A percentile compares a stretch with the other conserved stretches of the same genome.
These are phyloP conservation scores for Malurus elegans DNA, from an alignment of 2,113 vertebrate genomes.

Conservation along the genomic window DNA sequence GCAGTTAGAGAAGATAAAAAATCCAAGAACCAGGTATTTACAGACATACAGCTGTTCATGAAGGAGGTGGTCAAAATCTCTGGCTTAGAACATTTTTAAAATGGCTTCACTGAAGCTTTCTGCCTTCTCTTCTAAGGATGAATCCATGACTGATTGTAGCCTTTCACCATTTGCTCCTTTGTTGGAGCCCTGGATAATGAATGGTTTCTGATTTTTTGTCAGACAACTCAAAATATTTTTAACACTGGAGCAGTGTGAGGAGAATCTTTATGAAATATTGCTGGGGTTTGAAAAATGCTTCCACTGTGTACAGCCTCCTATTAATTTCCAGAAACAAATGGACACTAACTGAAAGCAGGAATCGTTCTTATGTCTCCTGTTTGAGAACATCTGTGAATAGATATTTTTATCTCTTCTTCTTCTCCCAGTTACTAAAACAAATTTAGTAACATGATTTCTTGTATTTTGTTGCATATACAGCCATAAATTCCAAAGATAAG, in stretches of 20 bases:
- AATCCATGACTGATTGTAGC: not conserved
- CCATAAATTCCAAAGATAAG: not conserved
- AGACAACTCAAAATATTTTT: not conserved
- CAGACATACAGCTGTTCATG: fast-evolving
- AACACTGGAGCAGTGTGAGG: not conserved
- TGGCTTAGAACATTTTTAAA: not conserved
- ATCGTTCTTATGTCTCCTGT: not conserved
- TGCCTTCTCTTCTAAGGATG: not conserved
- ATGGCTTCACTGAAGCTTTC: not conserved
- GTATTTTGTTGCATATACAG: not conserved
- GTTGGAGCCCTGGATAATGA: not conserved
- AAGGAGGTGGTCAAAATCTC: not conserved
- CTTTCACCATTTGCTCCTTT: not conserved
- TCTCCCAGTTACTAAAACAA: not conserved
- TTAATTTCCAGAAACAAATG: constrained; percentile 7
- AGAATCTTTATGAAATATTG: not conserved
- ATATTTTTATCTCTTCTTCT: constrained; percentile 37
- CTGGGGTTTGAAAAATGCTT: constrained; percentile 6
- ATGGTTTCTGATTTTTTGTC: not conserved
- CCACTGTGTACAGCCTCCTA: not conserved
- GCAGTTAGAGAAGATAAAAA: not conserved
- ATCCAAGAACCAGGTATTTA: not conserved
- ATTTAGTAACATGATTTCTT: constrained; percentile 20
- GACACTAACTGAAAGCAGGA: not conserved
- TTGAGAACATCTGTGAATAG: constrained; percentile 24